Evolutionary conservation across 2,888 invertebrate species (phyloP).

Genomic region (Andrena fulva): DNA sequence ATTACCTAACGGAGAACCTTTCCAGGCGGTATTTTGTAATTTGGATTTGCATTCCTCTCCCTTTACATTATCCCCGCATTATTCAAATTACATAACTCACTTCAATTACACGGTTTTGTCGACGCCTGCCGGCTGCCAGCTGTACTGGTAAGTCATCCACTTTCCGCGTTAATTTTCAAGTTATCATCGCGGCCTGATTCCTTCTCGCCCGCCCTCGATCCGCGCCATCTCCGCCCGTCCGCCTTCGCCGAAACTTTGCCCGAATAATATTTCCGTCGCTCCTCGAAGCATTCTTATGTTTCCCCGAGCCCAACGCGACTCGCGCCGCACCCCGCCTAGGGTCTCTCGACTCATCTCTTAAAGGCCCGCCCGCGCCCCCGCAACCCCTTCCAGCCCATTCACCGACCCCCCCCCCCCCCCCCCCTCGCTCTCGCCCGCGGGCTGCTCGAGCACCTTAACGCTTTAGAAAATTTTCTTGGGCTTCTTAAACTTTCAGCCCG

Average conservation of each 20-base stretch:
- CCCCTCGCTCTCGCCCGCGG: slow-evolving; percentile 5
- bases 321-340: slow-evolving; percentile 14
- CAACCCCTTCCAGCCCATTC: background rate
- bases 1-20: slow-evolving; percentile 8
- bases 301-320: slow-evolving; percentile 46
- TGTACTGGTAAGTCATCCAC: slow-evolving; percentile 21
- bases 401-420: background rate
- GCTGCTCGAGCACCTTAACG: slow-evolving; percentile 56
- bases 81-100: slow-evolving; percentile 47
- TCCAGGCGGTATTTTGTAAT: slow-evolving; percentile 24
- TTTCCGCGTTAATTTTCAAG: slow-evolving; percentile 44
- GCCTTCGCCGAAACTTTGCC: slow-evolving; percentile 47
- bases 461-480: slow-evolving; percentile 69
- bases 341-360: slow-evolving; percentile 46
- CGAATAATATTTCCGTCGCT: slow-evolving; percentile 57
- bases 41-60: slow-evolving; percentile 33
- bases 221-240: slow-evolving; percentile 34
- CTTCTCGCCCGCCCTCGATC: slow-evolving; percentile 36
- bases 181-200: slow-evolving; percentile 41
- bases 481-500: slow-evolving; percentile 63
- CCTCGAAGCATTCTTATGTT: slow-evolving; percentile 54
- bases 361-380: slow-evolving; percentile 31
- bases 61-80: slow-evolving; percentile 42
- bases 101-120: slow-evolving; percentile 34
- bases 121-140: background rate